Conservation (phyloP, 1,140 invertebrate genomes). For the Heliothis subflexa region DNA sequence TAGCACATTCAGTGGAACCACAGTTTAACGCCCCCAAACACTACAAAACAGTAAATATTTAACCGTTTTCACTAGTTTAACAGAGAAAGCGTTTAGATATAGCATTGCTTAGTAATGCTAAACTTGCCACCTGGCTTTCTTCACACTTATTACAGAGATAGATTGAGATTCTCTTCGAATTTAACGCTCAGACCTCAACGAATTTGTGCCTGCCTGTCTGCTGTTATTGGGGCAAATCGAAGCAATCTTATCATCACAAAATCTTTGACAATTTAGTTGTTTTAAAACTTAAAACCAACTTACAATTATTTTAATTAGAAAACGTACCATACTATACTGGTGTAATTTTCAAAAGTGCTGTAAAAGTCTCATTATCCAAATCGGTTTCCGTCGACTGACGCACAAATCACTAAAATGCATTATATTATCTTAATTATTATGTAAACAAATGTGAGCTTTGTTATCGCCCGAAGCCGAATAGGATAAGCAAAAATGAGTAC, state of each 20-base stretch:
- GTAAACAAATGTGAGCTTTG: background rate
- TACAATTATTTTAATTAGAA: no score
- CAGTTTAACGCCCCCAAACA: background rate
- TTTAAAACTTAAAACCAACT: no score
- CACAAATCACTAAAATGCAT: slow-evolving; percentile 7
- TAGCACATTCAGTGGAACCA: no score
- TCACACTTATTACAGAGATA: background rate
- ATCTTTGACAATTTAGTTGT: no score
- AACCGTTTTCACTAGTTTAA: slow-evolving; percentile 12
- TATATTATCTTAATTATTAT: slow-evolving; percentile 20
- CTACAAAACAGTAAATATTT: background rate
- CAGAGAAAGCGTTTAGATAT: background rate
- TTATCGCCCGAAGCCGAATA: slow-evolving; percentile 5
- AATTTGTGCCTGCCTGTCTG: slow-evolving; percentile 1
- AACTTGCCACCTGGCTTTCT: slow-evolving; percentile 35
- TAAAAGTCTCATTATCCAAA: background rate
- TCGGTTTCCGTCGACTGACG: background rate
- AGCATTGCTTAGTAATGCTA: slow-evolving; percentile 20
- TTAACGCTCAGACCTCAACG: background rate
- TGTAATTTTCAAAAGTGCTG: no score
- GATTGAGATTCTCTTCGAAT: background rate
- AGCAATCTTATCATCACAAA: background rate
- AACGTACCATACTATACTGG: no score
- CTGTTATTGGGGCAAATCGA: background rate
- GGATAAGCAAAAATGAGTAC: background rate